These are phyloP conservation scores for Agrochola macilenta DNA, from an alignment of 2,888 invertebrate species.

Conservation along the genomic window DNA sequence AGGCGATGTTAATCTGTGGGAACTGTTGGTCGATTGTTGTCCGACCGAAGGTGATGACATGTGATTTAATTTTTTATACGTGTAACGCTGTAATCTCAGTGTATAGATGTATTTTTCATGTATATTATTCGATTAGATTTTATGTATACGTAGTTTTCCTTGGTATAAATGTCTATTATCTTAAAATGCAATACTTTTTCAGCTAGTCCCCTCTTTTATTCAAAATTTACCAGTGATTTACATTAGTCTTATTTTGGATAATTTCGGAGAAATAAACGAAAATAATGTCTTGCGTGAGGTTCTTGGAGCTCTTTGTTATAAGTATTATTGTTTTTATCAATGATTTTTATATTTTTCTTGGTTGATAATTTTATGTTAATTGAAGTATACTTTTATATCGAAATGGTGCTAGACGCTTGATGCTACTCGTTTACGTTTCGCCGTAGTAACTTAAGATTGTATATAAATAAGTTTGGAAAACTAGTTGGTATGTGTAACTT, in stretches of 20 bases:
- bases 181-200: conserved; percentile 84
- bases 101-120: conserved; percentile 81
- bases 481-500: conserved; percentile 68
- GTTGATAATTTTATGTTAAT: conserved; percentile 88
- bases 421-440: conserved; percentile 82
- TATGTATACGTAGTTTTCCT: conserved; percentile 82
- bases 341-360: conserved; percentile 81
- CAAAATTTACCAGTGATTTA: conserved; percentile 83
- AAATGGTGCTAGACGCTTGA: conserved; percentile 90
- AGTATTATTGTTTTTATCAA: conserved; percentile 80
- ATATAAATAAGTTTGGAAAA: conserved; percentile 76
- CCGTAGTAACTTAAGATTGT: conserved; percentile 81
- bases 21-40: conserved; percentile 60
- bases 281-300: conserved; percentile 66
- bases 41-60: conserved; percentile 78
- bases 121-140: conserved; percentile 80
- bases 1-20: conserved; percentile 64
- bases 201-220: conserved; percentile 85
- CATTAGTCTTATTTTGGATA: conserved; percentile 70
- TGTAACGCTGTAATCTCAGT: conserved; percentile 85
- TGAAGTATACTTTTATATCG: conserved; percentile 87
- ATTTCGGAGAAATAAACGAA: conserved; percentile 67
- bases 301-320: conserved; percentile 78
- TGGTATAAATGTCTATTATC: conserved; percentile 80
- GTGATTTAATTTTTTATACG: conserved; percentile 87